These are phyloP conservation scores for Colossoma macropomum DNA, from an alignment of 2,113 vertebrate species.

Conservation along the genomic window DNA sequence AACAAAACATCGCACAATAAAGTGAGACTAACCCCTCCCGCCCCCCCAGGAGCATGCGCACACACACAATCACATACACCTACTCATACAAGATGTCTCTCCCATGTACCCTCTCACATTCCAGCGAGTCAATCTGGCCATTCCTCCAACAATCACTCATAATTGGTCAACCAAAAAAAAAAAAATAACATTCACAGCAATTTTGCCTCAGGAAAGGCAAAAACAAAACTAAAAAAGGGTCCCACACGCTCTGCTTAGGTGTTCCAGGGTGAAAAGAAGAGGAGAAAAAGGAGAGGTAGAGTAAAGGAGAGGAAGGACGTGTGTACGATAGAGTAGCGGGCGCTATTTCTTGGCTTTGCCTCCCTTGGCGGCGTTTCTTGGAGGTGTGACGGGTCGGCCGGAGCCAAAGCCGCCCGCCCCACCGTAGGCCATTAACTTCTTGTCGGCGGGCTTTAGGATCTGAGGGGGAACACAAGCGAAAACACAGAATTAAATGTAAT, in stretches of 20 bases:
- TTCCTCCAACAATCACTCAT: neutral
- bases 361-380: conserved; percentile 82
- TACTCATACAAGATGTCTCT: conserved; percentile 7
- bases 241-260: conserved; percentile 76
- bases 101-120: neutral
- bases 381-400: conserved; percentile 90
- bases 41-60: neutral
- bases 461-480: conserved; percentile 41
- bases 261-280: conserved; percentile 77
- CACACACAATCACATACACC: conserved; percentile 59
- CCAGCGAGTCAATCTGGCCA: neutral
- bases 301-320: conserved; percentile 66
- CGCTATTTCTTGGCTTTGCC: conserved; percentile 92
- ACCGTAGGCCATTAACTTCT: conserved; percentile 91
- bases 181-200: conserved; percentile 65
- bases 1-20: conserved; percentile 17
- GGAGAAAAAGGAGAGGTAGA: conserved; percentile 67
- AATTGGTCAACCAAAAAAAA: conserved; percentile 56
- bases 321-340: conserved; percentile 46
- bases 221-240: conserved; percentile 76
- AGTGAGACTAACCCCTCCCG: neutral
- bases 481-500: neutral
- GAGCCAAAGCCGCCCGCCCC: conserved; percentile 84
- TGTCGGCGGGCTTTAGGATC: conserved; percentile 84
- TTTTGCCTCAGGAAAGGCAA: conserved; percentile 76